phyloP scores from a whole-genome alignment of 2,113 vertebrate genomes.

The Petrocephalus microphthalmus region DNA sequence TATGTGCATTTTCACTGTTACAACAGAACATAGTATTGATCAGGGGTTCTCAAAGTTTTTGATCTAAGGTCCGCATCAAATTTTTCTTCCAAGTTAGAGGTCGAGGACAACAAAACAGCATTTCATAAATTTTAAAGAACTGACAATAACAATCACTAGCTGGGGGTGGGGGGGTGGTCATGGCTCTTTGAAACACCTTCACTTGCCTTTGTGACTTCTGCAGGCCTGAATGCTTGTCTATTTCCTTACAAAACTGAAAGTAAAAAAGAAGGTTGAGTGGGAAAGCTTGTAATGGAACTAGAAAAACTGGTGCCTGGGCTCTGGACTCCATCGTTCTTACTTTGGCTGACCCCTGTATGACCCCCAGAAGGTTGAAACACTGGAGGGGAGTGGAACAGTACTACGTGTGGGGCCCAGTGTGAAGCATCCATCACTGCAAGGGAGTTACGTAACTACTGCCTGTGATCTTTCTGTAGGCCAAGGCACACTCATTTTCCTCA shows the following conservation, averaged over 20 bases:
- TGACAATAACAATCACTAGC: background rate
- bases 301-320: constrained; percentile 31
- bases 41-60: too few species aligned
- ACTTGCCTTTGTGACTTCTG: background rate
- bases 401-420: constrained; percentile 62
- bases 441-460: constrained; percentile 92
- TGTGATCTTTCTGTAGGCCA: constrained; percentile 75
- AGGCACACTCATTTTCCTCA: constrained; percentile 69
- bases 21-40: background rate
- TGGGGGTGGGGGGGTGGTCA: too few species aligned
- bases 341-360: constrained; percentile 75
- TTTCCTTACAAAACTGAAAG: constrained; percentile 48
- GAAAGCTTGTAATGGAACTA: constrained; percentile 35
- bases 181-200: background rate
- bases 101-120: background rate
- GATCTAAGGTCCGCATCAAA: background rate
- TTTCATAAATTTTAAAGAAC: background rate
- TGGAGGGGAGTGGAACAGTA: constrained; percentile 70
- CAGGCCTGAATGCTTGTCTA: constrained; percentile 29
- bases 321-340: constrained; percentile 66
- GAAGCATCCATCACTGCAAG: constrained; percentile 81
- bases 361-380: constrained; percentile 71
- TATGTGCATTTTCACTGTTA: background rate
- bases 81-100: too few species aligned
- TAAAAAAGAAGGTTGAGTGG: constrained; percentile 32